phyloP scores from a whole-genome alignment of 2,888 invertebrate species.

The Lithophane socia region DNA sequence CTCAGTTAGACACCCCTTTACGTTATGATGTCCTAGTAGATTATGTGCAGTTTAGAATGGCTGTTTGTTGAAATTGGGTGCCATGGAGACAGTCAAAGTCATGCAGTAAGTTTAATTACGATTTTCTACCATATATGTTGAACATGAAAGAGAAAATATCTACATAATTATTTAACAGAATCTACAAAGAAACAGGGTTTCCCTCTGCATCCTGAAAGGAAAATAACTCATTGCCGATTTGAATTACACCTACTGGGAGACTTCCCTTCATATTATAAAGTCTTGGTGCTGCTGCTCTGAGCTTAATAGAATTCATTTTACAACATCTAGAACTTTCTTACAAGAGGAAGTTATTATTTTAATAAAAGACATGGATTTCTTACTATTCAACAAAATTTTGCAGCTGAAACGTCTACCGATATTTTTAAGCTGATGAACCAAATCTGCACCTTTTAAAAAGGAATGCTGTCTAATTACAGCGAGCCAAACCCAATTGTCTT shows the following conservation, averaged over 20 bases:
- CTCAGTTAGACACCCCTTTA: slow-evolving; percentile 46
- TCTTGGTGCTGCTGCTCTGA: neutral
- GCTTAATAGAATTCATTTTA: neutral
- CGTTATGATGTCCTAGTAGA: slow-evolving; percentile 53
- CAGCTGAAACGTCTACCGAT: slow-evolving; percentile 12
- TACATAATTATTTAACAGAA: neutral
- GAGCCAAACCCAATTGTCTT: slow-evolving; percentile 52
- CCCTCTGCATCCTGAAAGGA: neutral
- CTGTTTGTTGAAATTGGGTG: slow-evolving; percentile 39
- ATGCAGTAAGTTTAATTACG: neutral
- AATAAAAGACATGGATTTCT: neutral
- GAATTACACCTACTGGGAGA: neutral
- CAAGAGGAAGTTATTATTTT: neutral
- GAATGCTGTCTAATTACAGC: slow-evolving; percentile 47
- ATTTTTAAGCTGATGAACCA: slow-evolving; percentile 19
- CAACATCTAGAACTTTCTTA: neutral
- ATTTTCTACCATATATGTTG: neutral
- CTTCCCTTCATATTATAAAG: neutral
- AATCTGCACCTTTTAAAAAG: slow-evolving; percentile 30
- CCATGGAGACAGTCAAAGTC: neutral
- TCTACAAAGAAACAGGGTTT: neutral
- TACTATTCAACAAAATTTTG: neutral
- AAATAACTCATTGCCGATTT: neutral
- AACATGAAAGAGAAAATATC: neutral
- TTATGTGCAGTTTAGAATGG: slow-evolving; percentile 34